Conservation (phyloP, 1,140 invertebrate genomes). For the Pseudomyrmex gracilis region DNA sequence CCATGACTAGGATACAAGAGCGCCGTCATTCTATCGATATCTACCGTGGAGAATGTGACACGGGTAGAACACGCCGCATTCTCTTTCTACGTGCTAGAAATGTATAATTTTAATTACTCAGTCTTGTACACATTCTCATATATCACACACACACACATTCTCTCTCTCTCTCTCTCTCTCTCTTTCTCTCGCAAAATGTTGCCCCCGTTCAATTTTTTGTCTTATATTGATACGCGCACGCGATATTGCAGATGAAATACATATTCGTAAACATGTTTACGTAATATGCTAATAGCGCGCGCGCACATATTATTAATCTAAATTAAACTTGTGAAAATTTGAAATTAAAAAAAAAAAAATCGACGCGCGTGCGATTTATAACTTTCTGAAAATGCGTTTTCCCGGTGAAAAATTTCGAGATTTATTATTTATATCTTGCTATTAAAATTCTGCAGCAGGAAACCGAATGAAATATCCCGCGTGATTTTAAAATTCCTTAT, state of each 20-base stretch:
- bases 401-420: slow-evolving; percentile 24
- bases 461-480: slow-evolving; percentile 46
- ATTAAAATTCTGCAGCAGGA: slow-evolving; percentile 30
- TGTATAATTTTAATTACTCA: slow-evolving; percentile 30
- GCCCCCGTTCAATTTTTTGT: too few relatives aligned
- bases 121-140: too few relatives aligned
- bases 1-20: slow-evolving; percentile 32
- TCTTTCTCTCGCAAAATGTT: too few relatives aligned
- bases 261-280: slow-evolving; percentile 23
- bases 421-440: slow-evolving; percentile 13
- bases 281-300: background rate
- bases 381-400: slow-evolving; percentile 8
- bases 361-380: background rate
- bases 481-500: slow-evolving; percentile 51
- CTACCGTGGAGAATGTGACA: slow-evolving; percentile 15
- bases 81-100: background rate
- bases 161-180: too few relatives aligned
- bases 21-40: slow-evolving; percentile 24
- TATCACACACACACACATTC: too few relatives aligned
- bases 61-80: background rate
- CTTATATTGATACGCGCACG: background rate
- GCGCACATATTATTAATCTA: background rate
- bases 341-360: slow-evolving; percentile 4
- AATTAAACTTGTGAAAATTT: background rate
- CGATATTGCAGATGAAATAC: background rate